Conservation (phyloP, 2,797 vertebrate species). For the Bucorvus abyssinicus region DNA sequence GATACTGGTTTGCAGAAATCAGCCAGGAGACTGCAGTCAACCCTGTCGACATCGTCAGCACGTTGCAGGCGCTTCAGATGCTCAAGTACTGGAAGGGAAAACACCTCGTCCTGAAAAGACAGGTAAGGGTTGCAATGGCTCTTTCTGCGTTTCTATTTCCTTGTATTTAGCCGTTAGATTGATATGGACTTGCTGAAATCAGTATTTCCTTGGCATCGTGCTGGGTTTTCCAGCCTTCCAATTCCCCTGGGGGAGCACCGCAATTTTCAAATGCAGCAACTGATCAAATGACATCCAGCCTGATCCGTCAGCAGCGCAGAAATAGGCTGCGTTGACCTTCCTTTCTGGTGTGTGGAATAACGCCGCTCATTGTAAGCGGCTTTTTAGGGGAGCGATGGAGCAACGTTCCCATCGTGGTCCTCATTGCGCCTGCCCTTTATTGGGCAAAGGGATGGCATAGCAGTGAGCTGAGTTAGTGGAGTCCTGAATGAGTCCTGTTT, state of each 20-base stretch:
- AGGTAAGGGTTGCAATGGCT: conserved; percentile 76
- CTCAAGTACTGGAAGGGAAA: conserved; percentile 99
- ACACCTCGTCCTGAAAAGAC: conserved; percentile 95
- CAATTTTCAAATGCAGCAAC: neutral
- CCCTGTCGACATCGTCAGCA: conserved; percentile 98
- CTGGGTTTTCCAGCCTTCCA: neutral
- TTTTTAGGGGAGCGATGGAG: neutral
- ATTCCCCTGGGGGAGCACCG: neutral
- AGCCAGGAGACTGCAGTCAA: conserved; percentile 99
- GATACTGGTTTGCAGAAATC: conserved; percentile 83
- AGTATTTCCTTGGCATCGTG: neutral
- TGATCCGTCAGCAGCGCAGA: neutral
- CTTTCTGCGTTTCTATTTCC: neutral
- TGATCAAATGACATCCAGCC: fast-evolving
- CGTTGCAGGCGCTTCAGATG: conserved; percentile 98
- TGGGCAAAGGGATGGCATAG: neutral
- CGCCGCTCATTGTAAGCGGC: fast-evolving
- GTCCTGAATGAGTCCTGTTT: neutral
- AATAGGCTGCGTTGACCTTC: neutral
- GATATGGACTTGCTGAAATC: neutral
- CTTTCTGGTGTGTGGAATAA: neutral
- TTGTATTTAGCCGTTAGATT: neutral
- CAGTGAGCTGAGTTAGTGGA: neutral
- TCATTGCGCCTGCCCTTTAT: neutral
- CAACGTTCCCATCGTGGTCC: neutral